Conservation (phyloP, 1,140 invertebrate genomes). For the Orussus abietinus region DNA sequence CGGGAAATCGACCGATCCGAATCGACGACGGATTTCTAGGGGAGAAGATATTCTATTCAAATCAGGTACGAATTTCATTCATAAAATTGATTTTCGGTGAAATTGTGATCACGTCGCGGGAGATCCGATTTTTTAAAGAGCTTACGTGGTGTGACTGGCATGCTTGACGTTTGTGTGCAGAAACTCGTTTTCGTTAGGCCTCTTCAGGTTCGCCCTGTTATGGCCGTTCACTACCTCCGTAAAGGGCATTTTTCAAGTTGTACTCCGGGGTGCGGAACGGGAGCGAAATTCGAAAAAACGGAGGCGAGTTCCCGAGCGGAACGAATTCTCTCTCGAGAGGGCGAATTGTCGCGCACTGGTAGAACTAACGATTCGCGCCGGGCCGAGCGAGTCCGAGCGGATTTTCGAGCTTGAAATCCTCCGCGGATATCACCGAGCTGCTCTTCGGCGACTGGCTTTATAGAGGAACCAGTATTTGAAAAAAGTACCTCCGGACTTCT, state of each 20-base stretch:
- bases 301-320: not conserved
- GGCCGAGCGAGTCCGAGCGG: not conserved
- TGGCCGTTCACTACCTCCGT: constrained; percentile 25
- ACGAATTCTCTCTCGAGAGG: constrained; percentile 1
- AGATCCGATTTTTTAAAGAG: constrained; percentile 12
- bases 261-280: not conserved
- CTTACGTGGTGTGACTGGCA: constrained; percentile 34
- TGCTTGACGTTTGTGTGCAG: constrained; percentile 33
- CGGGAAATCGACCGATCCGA: too few species aligned
- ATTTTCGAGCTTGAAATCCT: constrained; percentile 2
- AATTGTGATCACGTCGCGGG: not conserved
- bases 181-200: constrained; percentile 37
- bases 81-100: constrained; percentile 2
- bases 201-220: constrained; percentile 23
- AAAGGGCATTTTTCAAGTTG: constrained; percentile 26
- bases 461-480: constrained; percentile 11
- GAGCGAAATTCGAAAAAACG: not conserved
- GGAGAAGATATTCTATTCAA: constrained; percentile 6
- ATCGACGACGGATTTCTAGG: too few species aligned
- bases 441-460: constrained; percentile 20
- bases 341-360: too few species aligned
- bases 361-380: not conserved
- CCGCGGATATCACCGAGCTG: constrained; percentile 9
- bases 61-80: not conserved
- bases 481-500: constrained; percentile 16